Base-by-base conservation (phyloP, 1,140 invertebrate genomes). In the Apis cerana region DNA sequence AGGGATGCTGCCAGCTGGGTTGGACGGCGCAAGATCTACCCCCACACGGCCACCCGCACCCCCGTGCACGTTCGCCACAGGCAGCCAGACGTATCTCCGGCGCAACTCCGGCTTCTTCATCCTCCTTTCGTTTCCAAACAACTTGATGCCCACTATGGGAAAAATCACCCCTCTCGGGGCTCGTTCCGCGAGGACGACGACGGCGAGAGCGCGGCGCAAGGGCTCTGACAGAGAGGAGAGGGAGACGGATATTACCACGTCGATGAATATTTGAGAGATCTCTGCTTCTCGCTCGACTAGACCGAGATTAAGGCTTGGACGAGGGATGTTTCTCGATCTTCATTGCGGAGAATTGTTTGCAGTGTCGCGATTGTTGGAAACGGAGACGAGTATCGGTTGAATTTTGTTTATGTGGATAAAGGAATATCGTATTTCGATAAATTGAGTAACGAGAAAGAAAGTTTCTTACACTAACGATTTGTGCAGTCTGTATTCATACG, bases 21-120 rank as follows among this genome's bases (percentile, higher is more conserved):
- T 89, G 90, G 91, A 94, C 91, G 84, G 93, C 93, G 93, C 93
- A 94, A 93, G 91, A 94, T 94, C 93, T 91, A 90, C 90, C 91
- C 91, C 91, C 90, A 85, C 90, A 71, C 84, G 48, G 68, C 79
- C 71, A 79, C 84, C 82, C 71, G 50, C 82, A 75, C 71, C 79
- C 76, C 72, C 50, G 54, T 65, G 77, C 61, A 74, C 65, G 67
- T 86, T 76, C 85, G 56, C 82, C 80, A 56, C 75, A 62, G 52
- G n/a, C 68, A 70, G 69, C 75, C 75, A 74, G 82, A 48, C 83
- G 71, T 85, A 85, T 87, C 80, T 85, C 79, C 77, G 67, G 68
- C 81, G 80, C 80, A 83, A 23, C 71, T 85, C 67, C 50, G 15
- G 21, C 12, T 70, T 58, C n/a, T 62, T 64, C 76, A n/a, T 59